Evolutionary conservation across 2,113 vertebrate species (phyloP).

Genomic region (Corythoichthys intestinalis): DNA sequence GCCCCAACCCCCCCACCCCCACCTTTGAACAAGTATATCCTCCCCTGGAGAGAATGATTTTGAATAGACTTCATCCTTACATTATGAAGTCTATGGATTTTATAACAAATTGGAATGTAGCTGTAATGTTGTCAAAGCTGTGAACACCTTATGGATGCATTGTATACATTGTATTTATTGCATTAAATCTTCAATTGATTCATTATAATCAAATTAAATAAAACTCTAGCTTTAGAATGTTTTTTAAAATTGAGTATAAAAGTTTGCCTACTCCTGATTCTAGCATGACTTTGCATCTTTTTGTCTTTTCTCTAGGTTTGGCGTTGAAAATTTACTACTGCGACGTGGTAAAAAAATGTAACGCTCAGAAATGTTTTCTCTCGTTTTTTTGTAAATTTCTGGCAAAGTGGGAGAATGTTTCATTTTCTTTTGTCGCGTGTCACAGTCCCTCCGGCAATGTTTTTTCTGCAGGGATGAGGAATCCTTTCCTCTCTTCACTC

Average conservation of each 20-base stretch:
- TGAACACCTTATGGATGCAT: constrained; percentile 9
- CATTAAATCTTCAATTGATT: not conserved
- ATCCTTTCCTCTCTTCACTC: constrained; percentile 46
- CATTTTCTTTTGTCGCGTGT: constrained; percentile 6
- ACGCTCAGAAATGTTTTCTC: not conserved
- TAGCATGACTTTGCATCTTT: not conserved
- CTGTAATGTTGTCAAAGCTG: too few species aligned
- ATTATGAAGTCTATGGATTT: too few species aligned
- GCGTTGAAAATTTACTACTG: not conserved
- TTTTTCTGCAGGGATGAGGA: constrained; percentile 16
- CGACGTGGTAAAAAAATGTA: not conserved
- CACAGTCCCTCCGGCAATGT: constrained; percentile 2
- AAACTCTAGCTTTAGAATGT: too few species aligned
- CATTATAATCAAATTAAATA: not conserved
- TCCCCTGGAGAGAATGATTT: too few species aligned
- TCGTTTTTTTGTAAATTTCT: constrained; percentile 12
- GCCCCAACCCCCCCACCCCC: too few species aligned
- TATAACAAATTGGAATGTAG: too few species aligned
- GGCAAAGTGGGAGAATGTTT: constrained; percentile 48
- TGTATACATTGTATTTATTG: constrained; percentile 22
- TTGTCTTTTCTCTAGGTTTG: not conserved
- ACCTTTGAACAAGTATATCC: too few species aligned
- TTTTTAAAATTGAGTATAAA: not conserved
- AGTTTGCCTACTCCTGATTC: not conserved
- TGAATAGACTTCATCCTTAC: too few species aligned